These are phyloP conservation scores for Phalangium opilio DNA, from an alignment of 2,888 invertebrate species.

Conservation along the genomic window DNA sequence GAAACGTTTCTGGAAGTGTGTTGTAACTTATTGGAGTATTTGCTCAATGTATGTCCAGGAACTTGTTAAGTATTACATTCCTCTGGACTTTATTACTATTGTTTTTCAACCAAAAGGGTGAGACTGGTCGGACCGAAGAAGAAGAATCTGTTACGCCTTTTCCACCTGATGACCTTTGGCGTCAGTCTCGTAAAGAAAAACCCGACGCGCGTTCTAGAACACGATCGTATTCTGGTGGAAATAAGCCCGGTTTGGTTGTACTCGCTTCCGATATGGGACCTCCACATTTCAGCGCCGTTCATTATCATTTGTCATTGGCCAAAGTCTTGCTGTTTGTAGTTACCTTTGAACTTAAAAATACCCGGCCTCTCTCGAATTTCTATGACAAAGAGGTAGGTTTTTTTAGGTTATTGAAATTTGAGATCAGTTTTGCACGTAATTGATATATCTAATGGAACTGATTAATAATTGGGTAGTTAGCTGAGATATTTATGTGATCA, in stretches of 20 bases:
- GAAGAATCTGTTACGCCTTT: constrained; percentile 31
- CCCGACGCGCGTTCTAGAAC: too few relatives aligned
- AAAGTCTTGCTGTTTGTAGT: constrained; percentile 61
- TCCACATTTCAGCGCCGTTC: constrained; percentile 57
- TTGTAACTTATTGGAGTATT: constrained; percentile 40
- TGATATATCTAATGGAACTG: too few relatives aligned
- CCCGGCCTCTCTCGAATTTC: constrained; percentile 42
- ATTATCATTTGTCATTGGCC: constrained; percentile 63
- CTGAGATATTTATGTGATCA: too few relatives aligned
- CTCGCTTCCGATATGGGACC: constrained; percentile 58
- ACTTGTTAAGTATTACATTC: not conserved
- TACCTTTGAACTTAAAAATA: constrained; percentile 49
- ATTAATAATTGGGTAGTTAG: too few relatives aligned
- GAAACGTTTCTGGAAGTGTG: constrained; percentile 33
- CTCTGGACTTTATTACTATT: not conserved
- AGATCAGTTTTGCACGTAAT: too few relatives aligned
- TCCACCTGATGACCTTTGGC: constrained; percentile 30
- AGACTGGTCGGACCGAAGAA: constrained; percentile 23
- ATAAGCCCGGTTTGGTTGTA: constrained; percentile 41
- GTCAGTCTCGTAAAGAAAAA: not conserved
- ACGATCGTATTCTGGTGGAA: too few relatives aligned
- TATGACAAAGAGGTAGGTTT: too few relatives aligned
- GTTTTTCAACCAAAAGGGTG: not conserved
- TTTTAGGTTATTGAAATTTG: too few relatives aligned
- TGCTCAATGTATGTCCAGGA: constrained; percentile 37